These are phyloP conservation scores for Heteromormyrus szaboi DNA, from an alignment of 2,797 vertebrate genomes.

Conservation along the genomic window DNA sequence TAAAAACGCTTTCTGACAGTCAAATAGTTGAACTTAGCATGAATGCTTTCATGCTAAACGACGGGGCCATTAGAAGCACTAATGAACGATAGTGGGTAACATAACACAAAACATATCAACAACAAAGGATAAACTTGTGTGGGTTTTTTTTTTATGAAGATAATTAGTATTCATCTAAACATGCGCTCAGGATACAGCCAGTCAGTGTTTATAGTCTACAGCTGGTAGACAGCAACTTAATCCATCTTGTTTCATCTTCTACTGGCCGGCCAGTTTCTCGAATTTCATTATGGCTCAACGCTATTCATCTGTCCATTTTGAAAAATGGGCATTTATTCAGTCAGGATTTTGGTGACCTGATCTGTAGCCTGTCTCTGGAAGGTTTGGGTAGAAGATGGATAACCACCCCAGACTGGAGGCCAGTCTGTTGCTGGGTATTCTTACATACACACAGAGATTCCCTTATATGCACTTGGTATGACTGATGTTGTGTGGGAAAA, in stretches of 20 bases:
- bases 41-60: not conserved
- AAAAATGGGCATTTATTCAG: not conserved
- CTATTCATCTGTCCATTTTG: constrained; percentile 6
- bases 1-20: not conserved
- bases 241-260: not conserved
- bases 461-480: not conserved
- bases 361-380: not conserved
- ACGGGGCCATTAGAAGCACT: not conserved
- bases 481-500: not conserved
- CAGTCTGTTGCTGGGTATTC: not conserved
- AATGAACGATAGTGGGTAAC: not conserved
- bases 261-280: not conserved
- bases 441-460: not conserved
- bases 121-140: not conserved
- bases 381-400: not conserved
- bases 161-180: not conserved
- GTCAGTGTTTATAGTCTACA: not conserved
- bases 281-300: not conserved
- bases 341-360: not conserved
- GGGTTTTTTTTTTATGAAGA: not conserved
- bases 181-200: not conserved
- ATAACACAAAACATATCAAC: not conserved
- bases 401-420: not conserved
- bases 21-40: not conserved
- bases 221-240: not conserved